phyloP scores from a whole-genome alignment of 2,113 vertebrate species.

The Larimichthys crocea region DNA sequence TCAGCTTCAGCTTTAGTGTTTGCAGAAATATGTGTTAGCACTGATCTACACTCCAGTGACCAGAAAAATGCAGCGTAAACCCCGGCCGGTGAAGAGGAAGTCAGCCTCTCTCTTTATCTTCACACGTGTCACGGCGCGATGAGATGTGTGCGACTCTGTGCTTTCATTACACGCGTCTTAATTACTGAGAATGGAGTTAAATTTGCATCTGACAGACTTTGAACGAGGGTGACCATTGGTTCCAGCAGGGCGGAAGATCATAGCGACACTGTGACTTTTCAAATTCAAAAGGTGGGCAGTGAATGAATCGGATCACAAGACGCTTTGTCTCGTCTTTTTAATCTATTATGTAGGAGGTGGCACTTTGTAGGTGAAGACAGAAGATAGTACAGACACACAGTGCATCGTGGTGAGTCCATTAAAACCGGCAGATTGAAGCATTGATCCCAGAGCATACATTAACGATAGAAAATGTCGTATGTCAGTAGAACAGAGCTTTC shows the following conservation, averaged over 20 bases:
- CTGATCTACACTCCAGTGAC: conserved; percentile 7
- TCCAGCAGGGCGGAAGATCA: background rate
- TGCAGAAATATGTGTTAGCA: conserved; percentile 27
- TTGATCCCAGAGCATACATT: conserved; percentile 3
- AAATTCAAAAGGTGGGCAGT: conserved; percentile 30
- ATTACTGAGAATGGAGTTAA: background rate
- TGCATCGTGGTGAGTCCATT: background rate
- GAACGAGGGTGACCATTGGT: background rate
- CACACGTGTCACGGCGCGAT: background rate
- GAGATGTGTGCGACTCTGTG: background rate
- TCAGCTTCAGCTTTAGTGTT: background rate
- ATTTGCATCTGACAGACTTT: background rate
- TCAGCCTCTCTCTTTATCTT: background rate
- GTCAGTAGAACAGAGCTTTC: background rate
- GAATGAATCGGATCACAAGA: conserved; percentile 32
- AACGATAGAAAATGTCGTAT: background rate
- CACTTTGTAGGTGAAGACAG: conserved; percentile 41
- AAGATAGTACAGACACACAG: background rate
- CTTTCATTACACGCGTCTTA: background rate
- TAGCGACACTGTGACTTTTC: background rate
- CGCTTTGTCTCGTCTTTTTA: conserved; percentile 9
- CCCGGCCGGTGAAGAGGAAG: background rate
- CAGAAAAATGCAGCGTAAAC: background rate
- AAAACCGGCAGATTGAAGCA: conserved; percentile 25
- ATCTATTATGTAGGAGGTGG: conserved; percentile 6